Evolutionary conservation across 1,140 invertebrate species (phyloP), one percentile per base, ranked within the genome.

Genomic region (Habropoda laboriosa): DNA sequence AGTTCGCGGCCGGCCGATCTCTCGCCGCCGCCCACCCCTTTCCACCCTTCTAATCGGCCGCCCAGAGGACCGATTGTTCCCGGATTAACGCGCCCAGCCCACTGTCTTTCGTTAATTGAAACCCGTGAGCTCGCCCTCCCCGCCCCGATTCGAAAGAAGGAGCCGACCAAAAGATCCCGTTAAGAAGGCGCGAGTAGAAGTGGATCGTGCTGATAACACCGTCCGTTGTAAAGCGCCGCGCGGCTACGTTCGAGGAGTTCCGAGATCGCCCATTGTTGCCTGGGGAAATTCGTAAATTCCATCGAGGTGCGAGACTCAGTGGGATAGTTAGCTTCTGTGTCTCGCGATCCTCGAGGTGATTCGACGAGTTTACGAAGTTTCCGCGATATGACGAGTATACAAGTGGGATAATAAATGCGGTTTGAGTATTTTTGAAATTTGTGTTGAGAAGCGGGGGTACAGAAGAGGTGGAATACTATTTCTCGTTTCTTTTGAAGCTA

Each of bases 81-180:
- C 72, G 90, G 90, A 91, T 91, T 90, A 91, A 89, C 85, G 72
- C 35, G n/a, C n/a, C n/a, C 35, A 55, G 42, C 53, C 55, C 76
- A 87, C 85, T 86, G 78, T 85, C 82, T 79, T 71, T 86, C 86
- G 86, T 90, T 91, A 91, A 91, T 91, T 90, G 90, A 90, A 91
- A 90, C 86, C 88, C 81, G 78, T 63, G 83, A n/a, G 75, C 30
- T 18, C 53, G 74, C 66, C 63, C 78, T 68, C n/a, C 24, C 35
- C 45, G 21, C 6, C 47, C 38, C 58, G 21, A 71, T 71, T 78
- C 55, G 66, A 78, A 78, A 78, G 67, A 70, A 77, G 53, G 71
- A 51, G 32, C 55, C 45, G 66, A 27, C 35, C 67, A 51, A 71
- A 73, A 51, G 77, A 79, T 73, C 58, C 60, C 27, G 77, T 72